phyloP scores from a whole-genome alignment of 2,888 invertebrate genomes.

The Chirona hameri region DNA sequence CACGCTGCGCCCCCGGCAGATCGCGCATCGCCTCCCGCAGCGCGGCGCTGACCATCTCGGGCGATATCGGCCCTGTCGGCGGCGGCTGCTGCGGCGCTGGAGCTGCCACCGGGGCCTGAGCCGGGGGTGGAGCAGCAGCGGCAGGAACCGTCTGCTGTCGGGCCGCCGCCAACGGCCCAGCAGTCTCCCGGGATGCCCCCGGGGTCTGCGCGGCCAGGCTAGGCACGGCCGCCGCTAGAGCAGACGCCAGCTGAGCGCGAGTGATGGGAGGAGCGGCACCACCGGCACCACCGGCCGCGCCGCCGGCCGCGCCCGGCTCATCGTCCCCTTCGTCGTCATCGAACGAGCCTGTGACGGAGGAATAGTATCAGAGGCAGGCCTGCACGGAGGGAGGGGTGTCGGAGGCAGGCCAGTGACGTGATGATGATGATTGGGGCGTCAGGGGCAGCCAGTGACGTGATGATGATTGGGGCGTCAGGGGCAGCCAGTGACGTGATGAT shows the following conservation, averaged over 20 bases:
- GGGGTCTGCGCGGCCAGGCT: background rate
- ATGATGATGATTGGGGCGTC: background rate
- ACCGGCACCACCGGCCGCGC: too few species aligned
- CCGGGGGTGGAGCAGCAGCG: background rate
- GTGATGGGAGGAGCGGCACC: background rate
- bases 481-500: too few species aligned
- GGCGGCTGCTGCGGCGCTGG: too few species aligned
- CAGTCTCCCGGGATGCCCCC: background rate
- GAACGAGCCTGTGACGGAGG: background rate
- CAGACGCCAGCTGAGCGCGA: background rate
- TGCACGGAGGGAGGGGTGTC: background rate
- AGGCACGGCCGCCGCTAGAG: background rate
- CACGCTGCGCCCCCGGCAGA: background rate
- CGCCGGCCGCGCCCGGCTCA: background rate
- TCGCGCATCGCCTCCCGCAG: background rate
- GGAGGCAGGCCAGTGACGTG: background rate
- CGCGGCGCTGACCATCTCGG: slow-evolving; percentile 10
- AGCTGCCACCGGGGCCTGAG: background rate
- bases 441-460: too few species aligned
- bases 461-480: background rate
- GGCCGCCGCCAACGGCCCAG: background rate
- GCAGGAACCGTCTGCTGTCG: background rate
- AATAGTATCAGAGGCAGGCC: too few species aligned
- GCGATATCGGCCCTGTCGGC: background rate
- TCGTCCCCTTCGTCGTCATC: background rate